Evolutionary conservation across 1,140 invertebrate species (phyloP).

Genomic region (Lanistes nyassanus): DNA sequence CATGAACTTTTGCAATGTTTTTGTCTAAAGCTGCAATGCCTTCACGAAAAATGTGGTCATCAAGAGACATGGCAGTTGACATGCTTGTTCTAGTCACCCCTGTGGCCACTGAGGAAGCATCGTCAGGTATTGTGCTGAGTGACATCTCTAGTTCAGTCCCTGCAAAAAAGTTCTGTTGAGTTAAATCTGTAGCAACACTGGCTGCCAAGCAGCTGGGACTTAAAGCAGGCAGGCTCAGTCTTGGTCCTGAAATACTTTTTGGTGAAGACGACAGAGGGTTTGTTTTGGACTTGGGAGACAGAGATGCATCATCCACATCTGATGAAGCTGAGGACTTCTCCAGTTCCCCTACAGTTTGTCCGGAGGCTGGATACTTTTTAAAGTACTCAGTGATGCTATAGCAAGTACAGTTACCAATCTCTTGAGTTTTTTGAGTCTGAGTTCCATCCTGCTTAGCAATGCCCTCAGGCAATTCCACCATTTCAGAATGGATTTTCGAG

Average conservation of each 20-base stretch:
- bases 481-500: neutral
- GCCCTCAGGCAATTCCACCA: neutral
- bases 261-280: neutral
- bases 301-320: neutral
- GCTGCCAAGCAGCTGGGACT: slow-evolving; percentile 19
- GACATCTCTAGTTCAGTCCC: slow-evolving; percentile 39
- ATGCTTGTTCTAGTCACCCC: slow-evolving; percentile 25
- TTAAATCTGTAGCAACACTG: slow-evolving; percentile 2
- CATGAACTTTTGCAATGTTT: slow-evolving; percentile 52
- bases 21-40: slow-evolving; percentile 55
- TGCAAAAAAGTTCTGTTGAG: slow-evolving; percentile 34
- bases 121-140: slow-evolving; percentile 52
- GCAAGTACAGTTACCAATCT: slow-evolving; percentile 35
- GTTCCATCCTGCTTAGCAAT: neutral
- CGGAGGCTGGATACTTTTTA: slow-evolving; percentile 41
- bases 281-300: neutral
- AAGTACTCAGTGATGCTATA: slow-evolving; percentile 57
- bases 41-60: slow-evolving; percentile 49
- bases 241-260: neutral
- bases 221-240: neutral
- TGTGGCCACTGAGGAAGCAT: slow-evolving; percentile 43
- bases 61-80: slow-evolving; percentile 34
- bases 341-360: neutral
- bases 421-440: neutral
- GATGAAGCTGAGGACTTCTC: neutral